Evolutionary conservation across 2,888 invertebrate species (phyloP).

Genomic region (Plemyria rubiginata): DNA sequence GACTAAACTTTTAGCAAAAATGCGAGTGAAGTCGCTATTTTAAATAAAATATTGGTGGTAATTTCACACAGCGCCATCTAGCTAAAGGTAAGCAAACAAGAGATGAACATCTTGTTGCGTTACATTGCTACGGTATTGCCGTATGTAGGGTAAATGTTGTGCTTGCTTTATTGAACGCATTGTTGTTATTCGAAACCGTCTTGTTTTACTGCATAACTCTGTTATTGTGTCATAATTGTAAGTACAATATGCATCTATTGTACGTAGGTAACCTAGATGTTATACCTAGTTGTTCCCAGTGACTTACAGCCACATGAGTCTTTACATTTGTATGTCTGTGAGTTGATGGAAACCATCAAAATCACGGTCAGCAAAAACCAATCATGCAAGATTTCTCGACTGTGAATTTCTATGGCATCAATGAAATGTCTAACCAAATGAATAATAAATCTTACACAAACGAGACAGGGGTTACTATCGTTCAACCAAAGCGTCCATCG

Average conservation of each 20-base stretch:
- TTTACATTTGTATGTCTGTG: no score
- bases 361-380: conserved; percentile 31
- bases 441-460: conserved; percentile 39
- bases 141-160: conserved; percentile 31
- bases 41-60: no score
- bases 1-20: no score
- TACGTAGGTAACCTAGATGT: no score
- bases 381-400: conserved; percentile 37
- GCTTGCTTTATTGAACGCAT: conserved; percentile 19
- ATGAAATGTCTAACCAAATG: conserved; percentile 27
- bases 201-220: conserved; percentile 23
- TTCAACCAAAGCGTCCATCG: conserved; percentile 32
- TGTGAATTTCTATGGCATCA: conserved; percentile 49
- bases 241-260: not conserved
- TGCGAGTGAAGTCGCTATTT: no score
- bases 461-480: conserved; percentile 55
- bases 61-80: no score
- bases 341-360: no score
- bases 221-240: conserved; percentile 18
- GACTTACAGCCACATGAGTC: no score
- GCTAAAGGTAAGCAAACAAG: not conserved
- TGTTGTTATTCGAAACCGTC: conserved; percentile 21
- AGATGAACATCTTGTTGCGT: conserved; percentile 12
- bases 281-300: no score
- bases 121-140: conserved; percentile 11